Base-by-base conservation (phyloP, 1,140 invertebrate species). In the Agraylea sexmaculata region DNA sequence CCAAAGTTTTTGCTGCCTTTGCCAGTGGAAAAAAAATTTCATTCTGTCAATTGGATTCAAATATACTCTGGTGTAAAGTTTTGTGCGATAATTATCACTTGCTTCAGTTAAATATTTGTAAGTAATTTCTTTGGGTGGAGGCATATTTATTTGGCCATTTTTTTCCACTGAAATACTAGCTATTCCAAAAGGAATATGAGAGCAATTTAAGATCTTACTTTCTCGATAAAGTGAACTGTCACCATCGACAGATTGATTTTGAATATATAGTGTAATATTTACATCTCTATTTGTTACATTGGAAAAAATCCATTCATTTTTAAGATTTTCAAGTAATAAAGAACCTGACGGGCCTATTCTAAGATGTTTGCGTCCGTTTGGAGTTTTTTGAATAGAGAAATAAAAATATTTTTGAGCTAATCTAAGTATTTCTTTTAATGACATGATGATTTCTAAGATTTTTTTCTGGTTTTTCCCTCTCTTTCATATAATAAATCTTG, bases 1-100 rank as follows among this genome's bases (percentile, higher is more conserved):
- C 83, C 83, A 87, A 43, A 79, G 74, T 56, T 80, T 82, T 40
- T 80, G 70, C 52, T 82, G 74, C 45, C 77, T 69, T 51, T 84
- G 81, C 59, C 77, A 75, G 37, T 77, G 71, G 51, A 78, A 71
- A 54, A 78, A 80, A 53, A 73, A 68, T 45, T 69, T 68, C 53
- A 62, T 66, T 12, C 62, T 49, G 50, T 68, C 58, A 27, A 56
- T 46, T 7, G 57, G 54, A 21, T 52, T 13, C 19, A 60, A 37
- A 51, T 64, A 68, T 46, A 57, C 39, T 25, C 40, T 51, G 28
- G 39, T 30, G n/a, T 25, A 42, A 29, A 46, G 23, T 1, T 17
- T 16, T 17, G 37, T 50, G 4, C n/a, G n/a, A n/a, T n/a, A n/a
- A n/a, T n/a, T n/a, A n/a, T n/a, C n/a, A n/a, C n/a, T n/a, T n/a